Evolutionary conservation across 2,888 invertebrate species (phyloP), one percentile per base, ranked within the genome.

Genomic region (Prosapia bicincta): DNA sequence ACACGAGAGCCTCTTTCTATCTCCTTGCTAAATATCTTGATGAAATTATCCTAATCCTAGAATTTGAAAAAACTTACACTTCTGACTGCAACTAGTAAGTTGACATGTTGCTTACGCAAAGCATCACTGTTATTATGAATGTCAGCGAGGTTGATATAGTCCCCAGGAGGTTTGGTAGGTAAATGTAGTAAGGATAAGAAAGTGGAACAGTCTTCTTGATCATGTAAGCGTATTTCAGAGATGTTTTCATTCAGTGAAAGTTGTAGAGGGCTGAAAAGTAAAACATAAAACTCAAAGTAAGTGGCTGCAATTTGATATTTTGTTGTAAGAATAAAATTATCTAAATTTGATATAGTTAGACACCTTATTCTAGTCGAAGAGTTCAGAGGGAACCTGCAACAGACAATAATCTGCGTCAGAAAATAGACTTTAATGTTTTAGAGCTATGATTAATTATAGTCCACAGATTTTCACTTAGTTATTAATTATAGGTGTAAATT

Each of bases 21-120:
- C n/a, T n/a, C n/a, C n/a, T n/a, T n/a, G n/a, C n/a, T n/a, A n/a
- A n/a, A n/a, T n/a, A n/a, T n/a, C n/a, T n/a, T n/a, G n/a, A n/a
- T n/a, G n/a, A n/a, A n/a, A n/a, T n/a, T n/a, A n/a, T n/a, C n/a
- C n/a, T n/a, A n/a, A n/a, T n/a, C n/a, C n/a, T n/a, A n/a, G n/a
- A n/a, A n/a, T n/a, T n/a, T n/a, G n/a, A n/a, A n/a, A n/a, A n/a
- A n/a, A 81, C 81, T 79, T 81, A 86, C 86, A 32, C 88, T 85
- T 80, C 90, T 90, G 0, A 94, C 90, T 9, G 90, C 90, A 0
- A 92, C 92, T 71, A 94, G 84, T 68, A 94, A 84, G 84, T 93
- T 92, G 3, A 93, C 89, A 77, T 85, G 85, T 80, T 85, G 83
- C 83, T 89, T 84, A 82, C 83, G 81, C 77, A 87, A 80, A 83